Percentiles rank a stretch among this genome's conserved stretches.
These are phyloP conservation scores for Oryzias curvinotus DNA, from an alignment of 2,113 vertebrate genomes.

Conservation along the genomic window DNA sequence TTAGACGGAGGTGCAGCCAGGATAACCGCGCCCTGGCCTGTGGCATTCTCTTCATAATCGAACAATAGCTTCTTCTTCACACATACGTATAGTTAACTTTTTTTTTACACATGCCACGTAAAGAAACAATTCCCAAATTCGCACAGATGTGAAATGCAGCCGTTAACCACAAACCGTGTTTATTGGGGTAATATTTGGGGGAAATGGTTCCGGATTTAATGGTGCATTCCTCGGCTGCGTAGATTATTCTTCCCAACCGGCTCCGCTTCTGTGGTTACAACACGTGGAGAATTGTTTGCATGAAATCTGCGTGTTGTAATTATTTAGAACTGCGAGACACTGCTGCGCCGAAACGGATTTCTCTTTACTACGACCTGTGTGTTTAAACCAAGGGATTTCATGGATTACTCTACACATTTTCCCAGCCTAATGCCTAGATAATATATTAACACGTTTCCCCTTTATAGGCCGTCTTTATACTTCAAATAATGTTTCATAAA, in stretches of 20 bases:
- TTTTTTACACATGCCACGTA: not conserved
- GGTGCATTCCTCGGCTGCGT: constrained; percentile 1
- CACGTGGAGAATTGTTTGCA: constrained; percentile 22
- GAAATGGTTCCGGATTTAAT: not conserved
- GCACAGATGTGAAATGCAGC: constrained; percentile 15
- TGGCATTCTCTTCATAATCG: constrained; percentile 23
- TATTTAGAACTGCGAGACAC: not conserved
- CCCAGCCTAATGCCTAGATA: too few relatives aligned
- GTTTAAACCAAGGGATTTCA: not conserved
- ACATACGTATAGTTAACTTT: not conserved
- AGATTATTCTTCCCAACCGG: not conserved
- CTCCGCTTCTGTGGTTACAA: constrained; percentile 7
- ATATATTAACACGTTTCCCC: too few relatives aligned
- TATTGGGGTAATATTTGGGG: constrained; percentile 1
- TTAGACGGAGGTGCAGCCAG: constrained; percentile 50
- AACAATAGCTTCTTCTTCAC: constrained; percentile 13
- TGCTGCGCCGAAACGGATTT: not conserved
- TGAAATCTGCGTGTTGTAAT: not conserved
- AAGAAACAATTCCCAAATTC: not conserved
- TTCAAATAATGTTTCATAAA: too few relatives aligned
- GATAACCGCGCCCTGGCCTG: constrained; percentile 67
- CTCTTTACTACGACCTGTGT: not conserved
- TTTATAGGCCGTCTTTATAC: too few relatives aligned
- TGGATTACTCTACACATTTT: not conserved
- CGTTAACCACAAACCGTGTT: constrained; percentile 34